phyloP scores from a whole-genome alignment of 1,140 invertebrate genomes.

The Zaprionus africanus region DNA sequence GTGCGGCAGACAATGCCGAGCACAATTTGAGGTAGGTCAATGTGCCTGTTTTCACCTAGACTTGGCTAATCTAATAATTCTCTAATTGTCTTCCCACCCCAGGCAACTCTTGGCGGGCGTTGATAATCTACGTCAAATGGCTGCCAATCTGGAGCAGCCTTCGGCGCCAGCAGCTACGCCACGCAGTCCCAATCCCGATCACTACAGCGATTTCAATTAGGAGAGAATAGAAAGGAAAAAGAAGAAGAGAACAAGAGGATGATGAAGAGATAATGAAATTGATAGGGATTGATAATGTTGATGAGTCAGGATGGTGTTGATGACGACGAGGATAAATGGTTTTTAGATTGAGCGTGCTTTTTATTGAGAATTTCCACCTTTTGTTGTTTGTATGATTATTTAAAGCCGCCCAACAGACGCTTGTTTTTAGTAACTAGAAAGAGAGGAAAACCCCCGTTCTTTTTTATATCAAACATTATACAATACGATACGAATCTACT shows the following conservation, averaged over 20 bases:
- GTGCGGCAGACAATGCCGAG: constrained; percentile 88
- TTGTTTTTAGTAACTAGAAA: constrained; percentile 61
- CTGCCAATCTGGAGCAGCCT: constrained; percentile 69
- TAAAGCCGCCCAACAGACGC: constrained; percentile 43
- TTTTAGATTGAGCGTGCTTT: constrained; percentile 40
- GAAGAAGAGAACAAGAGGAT: constrained; percentile 7
- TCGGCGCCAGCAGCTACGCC: constrained; percentile 45
- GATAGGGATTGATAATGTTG: constrained; percentile 18
- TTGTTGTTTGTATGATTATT: constrained; percentile 57
- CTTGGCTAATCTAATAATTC: background rate
- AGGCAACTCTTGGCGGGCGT: constrained; percentile 89
- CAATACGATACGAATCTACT: constrained; percentile 24
- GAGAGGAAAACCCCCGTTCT: constrained; percentile 6
- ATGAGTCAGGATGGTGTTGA: background rate
- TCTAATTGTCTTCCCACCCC: background rate
- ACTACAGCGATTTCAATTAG: constrained; percentile 71
- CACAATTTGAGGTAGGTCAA: constrained; percentile 86
- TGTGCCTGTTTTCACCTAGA: background rate
- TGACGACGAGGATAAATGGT: constrained; percentile 6
- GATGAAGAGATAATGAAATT: constrained; percentile 27
- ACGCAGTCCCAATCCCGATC: constrained; percentile 68
- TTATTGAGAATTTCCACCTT: constrained; percentile 38
- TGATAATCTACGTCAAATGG: constrained; percentile 87
- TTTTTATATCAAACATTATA: background rate
- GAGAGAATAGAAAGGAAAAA: background rate